Conservation (phyloP, 2,113 vertebrate species). For the Enhydra lutris region DNA sequence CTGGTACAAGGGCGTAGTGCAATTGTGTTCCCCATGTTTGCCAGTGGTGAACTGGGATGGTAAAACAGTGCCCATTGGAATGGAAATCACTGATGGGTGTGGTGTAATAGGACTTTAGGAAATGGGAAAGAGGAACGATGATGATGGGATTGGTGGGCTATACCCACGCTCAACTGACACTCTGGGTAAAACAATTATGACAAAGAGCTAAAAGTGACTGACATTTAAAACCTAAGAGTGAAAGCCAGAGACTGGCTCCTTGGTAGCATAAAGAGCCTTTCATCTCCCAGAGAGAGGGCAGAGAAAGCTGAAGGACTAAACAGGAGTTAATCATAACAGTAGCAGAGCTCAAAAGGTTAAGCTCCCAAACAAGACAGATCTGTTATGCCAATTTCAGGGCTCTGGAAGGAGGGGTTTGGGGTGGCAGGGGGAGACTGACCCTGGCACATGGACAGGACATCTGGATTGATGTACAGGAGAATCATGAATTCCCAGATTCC, state of each 20-base stretch:
- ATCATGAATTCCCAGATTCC: not conserved
- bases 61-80: not conserved
- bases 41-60: not conserved
- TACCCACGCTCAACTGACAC: not conserved
- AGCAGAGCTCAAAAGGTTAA: slow-evolving; percentile 2
- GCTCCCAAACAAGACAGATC: not conserved
- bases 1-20: not conserved
- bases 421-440: not conserved
- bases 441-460: not conserved
- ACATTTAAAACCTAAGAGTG: not conserved
- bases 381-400: not conserved
- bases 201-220: not conserved
- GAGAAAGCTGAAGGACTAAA: not conserved
- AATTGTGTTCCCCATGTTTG: not conserved
- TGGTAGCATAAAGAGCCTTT: not conserved
- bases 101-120: not conserved
- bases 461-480: not conserved
- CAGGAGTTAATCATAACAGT: not conserved
- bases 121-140: not conserved
- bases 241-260: not conserved
- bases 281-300: not conserved
- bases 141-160: not conserved
- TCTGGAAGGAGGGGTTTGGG: not conserved
- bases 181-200: not conserved
- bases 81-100: not conserved